Percentiles rank a stretch among this genome's conserved stretches.
These are phyloP conservation scores for Xylocopa sonorina DNA, from an alignment of 1,140 invertebrate genomes.

Conservation along the genomic window DNA sequence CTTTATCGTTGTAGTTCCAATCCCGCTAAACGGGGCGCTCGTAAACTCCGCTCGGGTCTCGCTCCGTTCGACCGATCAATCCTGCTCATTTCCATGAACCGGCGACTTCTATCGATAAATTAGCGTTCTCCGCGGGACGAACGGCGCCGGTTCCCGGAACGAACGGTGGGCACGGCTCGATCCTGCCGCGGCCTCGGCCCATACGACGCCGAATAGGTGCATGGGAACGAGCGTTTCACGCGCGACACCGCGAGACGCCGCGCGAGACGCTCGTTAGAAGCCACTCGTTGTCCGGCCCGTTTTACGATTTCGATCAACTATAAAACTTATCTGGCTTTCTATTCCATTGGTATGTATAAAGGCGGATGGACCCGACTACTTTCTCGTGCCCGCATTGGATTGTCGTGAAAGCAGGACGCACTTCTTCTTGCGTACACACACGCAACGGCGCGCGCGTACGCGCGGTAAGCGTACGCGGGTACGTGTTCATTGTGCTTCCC, in stretches of 20 bases:
- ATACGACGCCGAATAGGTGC: not conserved
- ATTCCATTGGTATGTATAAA: constrained; percentile 76
- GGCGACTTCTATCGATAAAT: not conserved
- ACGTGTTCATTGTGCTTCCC: constrained; percentile 60
- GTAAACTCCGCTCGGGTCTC: not conserved
- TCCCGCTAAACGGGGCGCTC: not conserved
- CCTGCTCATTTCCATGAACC: not conserved
- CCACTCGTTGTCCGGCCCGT: constrained; percentile 42
- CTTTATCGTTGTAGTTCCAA: not conserved
- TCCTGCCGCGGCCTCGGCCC: too few species aligned
- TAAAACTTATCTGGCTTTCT: constrained; percentile 77
- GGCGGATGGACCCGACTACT: constrained; percentile 75
- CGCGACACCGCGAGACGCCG: not conserved
- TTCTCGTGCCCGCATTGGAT: constrained; percentile 76
- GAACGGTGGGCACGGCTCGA: not conserved
- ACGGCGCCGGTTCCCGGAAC: not conserved
- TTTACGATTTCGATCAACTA: constrained; percentile 77
- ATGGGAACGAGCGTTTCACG: not conserved
- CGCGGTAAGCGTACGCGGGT: too few species aligned
- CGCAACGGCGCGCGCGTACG: too few species aligned
- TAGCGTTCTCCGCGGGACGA: not conserved
- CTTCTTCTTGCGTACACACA: constrained; percentile 70
- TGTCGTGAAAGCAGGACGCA: constrained; percentile 78
- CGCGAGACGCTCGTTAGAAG: constrained; percentile 55
- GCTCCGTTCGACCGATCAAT: not conserved